Evolutionary conservation across 2,113 vertebrate genomes (phyloP), one percentile per base, ranked within the genome.

Genomic region (Copsychus sechellarum): DNA sequence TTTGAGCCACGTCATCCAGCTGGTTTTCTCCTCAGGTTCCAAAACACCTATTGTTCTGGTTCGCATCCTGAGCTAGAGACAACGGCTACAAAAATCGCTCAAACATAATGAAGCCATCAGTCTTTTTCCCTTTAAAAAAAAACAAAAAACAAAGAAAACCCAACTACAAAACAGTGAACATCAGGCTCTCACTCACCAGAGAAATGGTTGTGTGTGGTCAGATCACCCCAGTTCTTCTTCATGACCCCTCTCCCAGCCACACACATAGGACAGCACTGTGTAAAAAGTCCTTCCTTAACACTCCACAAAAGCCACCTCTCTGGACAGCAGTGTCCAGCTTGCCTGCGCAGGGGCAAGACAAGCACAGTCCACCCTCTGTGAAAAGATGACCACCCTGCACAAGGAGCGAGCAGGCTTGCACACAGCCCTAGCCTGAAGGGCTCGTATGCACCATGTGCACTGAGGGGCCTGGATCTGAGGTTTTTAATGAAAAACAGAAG

Each of bases 381-480:
- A 12, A n/a, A 57, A 60, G 58, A 9, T 70, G 56, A 48, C 14
- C 38, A 61, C 6, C 5, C 13, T 54, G n/a, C 13, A 50, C 19
- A 25, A 60, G 40, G 18, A 38, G 19, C 0, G 0, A 67, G 31
- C 54, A 53, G 29, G 28, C 33, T 66, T 28, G 54, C 38, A 29
- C 22, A 31, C 23, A n/a, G 7, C 7, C 0, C 10, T 9, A 24
- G 28, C 19, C 2, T 1, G 45, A 66, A 71, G 43, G 15, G 18
- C 20, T 92, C 29, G 6, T 19, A 38, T 0, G 1, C 0, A 2
- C 51, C 2, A 0, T 6, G 8, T 25, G 13, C 3, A 1, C 14
- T 14, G 56, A 62, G 38, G 8, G 51, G 43, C 47, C n/a, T 34
- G 61, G 8, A n/a, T 86, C 53, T 60, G 36, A 56, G 48, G 8